Percentiles rank a stretch among this genome's conserved stretches.
phyloP scores from a whole-genome alignment of 1,140 invertebrate genomes.

The Temnothorax curvispinosus region DNA sequence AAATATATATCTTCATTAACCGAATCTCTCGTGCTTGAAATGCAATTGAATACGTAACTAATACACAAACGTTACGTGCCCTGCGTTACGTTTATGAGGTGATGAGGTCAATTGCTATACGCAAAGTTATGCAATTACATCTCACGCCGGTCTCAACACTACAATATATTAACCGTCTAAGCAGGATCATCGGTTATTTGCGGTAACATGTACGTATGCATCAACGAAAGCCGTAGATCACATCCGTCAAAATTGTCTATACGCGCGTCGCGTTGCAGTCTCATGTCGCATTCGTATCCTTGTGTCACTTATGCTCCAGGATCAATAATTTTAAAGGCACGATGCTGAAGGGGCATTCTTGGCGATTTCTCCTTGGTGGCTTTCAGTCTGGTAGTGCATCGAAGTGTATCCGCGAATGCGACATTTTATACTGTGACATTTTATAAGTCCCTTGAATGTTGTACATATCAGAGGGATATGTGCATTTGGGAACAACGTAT shows the following conservation, averaged over 20 bases:
- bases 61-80: not conserved
- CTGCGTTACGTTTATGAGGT: not conserved
- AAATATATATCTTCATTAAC: not conserved
- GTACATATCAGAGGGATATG: not conserved
- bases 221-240: not conserved
- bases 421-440: not conserved
- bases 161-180: not conserved
- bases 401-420: not conserved
- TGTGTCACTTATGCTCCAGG: conserved; percentile 36
- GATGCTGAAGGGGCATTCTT: conserved; percentile 4
- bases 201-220: not conserved
- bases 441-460: not conserved
- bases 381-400: not conserved
- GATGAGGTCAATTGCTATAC: not conserved
- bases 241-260: not conserved
- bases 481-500: not conserved
- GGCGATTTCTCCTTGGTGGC: not conserved
- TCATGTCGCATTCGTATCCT: conserved; percentile 23
- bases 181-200: conserved; percentile 17
- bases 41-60: not conserved
- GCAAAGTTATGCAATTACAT: conserved; percentile 38
- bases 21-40: not conserved
- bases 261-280: conserved; percentile 9
- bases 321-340: conserved; percentile 55
- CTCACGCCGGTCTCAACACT: not conserved